Conservation (phyloP, 2,113 vertebrate species). For the Corythaixoides concolor region DNA sequence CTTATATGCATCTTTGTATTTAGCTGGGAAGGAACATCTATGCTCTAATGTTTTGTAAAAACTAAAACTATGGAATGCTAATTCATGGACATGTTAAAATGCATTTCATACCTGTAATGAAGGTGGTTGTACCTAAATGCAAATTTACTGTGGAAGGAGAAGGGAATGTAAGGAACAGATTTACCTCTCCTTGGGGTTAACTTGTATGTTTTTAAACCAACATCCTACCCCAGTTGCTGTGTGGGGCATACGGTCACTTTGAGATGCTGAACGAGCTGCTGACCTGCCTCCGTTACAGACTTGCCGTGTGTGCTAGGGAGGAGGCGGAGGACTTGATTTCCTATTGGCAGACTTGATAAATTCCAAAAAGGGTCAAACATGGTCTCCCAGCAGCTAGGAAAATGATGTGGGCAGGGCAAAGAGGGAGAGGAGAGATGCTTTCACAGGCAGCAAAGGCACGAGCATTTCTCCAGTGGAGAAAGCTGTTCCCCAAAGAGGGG, state of each 20-base stretch:
- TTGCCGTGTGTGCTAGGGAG: fast-evolving
- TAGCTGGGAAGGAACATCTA: not conserved
- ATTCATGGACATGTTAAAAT: not conserved
- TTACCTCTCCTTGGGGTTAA: not conserved
- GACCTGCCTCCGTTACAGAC: not conserved
- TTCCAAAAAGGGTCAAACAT: not conserved
- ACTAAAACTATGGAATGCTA: not conserved
- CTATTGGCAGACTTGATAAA: not conserved
- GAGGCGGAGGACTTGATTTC: not conserved
- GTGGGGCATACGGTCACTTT: fast-evolving
- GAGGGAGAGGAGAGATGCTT: not conserved
- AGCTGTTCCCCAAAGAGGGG: not conserved
- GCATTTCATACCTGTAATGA: not conserved
- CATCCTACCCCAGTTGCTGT: not conserved
- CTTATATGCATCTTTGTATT: not conserved
- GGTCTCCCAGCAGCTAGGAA: not conserved
- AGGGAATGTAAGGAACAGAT: not conserved
- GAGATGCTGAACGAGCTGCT: not conserved
- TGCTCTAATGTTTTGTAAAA: not conserved
- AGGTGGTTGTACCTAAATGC: not conserved
- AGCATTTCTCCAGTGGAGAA: fast-evolving
- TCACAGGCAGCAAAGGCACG: not conserved
- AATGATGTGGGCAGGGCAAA: fast-evolving
- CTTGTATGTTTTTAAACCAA: not conserved
- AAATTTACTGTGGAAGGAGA: not conserved